Percentiles rank a stretch among this genome's conserved stretches.
These are phyloP conservation scores for Sitobion miscanthi DNA, from an alignment of 1,140 invertebrate species.

Conservation along the genomic window DNA sequence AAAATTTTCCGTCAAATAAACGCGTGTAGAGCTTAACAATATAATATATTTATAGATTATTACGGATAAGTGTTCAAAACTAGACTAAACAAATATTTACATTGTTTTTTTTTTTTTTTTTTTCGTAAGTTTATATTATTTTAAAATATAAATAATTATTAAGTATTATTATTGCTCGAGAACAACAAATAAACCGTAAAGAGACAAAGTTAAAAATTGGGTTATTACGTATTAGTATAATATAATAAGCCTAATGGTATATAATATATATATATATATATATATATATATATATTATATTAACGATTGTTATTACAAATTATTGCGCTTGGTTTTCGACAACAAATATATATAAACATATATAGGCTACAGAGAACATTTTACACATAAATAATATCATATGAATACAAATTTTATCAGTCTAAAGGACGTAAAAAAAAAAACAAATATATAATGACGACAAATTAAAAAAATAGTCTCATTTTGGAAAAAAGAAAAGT, in stretches of 20 bases:
- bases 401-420: constrained; percentile 53
- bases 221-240: constrained; percentile 41
- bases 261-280: constrained; percentile 25
- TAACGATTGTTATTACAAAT: constrained; percentile 44
- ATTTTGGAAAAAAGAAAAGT: constrained; percentile 10
- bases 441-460: neutral
- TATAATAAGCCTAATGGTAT: constrained; percentile 53
- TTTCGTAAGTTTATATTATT: constrained; percentile 25
- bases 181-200: constrained; percentile 28
- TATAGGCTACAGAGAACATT: neutral
- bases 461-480: neutral
- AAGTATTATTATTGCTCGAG: constrained; percentile 46
- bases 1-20: constrained; percentile 13
- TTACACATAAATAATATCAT: constrained; percentile 29
- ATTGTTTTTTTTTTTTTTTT: neutral
- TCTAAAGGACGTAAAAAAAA: constrained; percentile 50
- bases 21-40: constrained; percentile 1
- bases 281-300: constrained; percentile 30
- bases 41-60: constrained; percentile 18
- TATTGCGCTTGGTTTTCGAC: constrained; percentile 42
- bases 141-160: constrained; percentile 2
- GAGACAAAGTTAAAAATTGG: constrained; percentile 24
- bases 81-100: constrained; percentile 9
- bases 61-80: neutral
- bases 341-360: neutral